These are phyloP conservation scores for Sympetrum striolatum DNA, from an alignment of 2,888 invertebrate species.

Conservation along the genomic window DNA sequence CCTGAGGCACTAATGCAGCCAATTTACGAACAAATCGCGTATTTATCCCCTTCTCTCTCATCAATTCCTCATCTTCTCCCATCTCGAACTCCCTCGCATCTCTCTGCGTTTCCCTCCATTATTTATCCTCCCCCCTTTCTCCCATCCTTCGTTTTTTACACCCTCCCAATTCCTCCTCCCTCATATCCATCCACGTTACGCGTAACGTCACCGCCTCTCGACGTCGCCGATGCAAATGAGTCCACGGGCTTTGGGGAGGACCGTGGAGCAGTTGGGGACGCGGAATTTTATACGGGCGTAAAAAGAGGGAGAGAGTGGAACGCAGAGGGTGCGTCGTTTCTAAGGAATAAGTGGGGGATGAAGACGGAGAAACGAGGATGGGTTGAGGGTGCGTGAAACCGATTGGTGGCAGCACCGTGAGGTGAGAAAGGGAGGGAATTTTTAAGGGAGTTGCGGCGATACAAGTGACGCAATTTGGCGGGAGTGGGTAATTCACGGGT, in stretches of 20 bases:
- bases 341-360: neutral
- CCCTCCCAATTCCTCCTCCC: neutral
- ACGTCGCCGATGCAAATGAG: conserved; percentile 26
- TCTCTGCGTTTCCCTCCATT: neutral
- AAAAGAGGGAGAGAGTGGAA: neutral
- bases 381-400: neutral
- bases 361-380: neutral
- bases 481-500: neutral
- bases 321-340: neutral
- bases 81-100: neutral
- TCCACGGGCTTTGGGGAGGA: neutral
- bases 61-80: neutral
- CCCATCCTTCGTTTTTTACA: neutral
- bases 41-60: neutral
- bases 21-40: too few relatives aligned
- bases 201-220: neutral
- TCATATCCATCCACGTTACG: neutral
- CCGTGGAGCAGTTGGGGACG: neutral
- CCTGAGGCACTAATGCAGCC: too few relatives aligned
- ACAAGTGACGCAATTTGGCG: neutral
- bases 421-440: neutral
- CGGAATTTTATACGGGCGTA: neutral
- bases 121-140: neutral
- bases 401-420: neutral
- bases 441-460: neutral